Evolutionary conservation across 1,140 invertebrate genomes (phyloP).

Genomic region (Periplaneta americana): DNA sequence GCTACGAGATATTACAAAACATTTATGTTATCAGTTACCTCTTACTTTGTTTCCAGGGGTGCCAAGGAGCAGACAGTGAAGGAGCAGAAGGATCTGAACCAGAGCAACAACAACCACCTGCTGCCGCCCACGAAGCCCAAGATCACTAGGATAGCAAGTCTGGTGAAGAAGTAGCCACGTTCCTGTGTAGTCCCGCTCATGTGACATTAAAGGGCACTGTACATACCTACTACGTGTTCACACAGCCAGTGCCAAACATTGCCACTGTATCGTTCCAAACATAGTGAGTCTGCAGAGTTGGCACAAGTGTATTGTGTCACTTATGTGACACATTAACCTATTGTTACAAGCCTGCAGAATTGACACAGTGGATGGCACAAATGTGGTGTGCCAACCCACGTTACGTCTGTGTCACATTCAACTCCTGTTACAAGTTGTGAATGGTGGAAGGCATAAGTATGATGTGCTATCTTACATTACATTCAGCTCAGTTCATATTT

Average conservation of each 20-base stretch:
- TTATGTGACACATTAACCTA: too few species aligned
- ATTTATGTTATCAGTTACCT: too few species aligned
- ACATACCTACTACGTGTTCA: not conserved
- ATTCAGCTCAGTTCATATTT: too few species aligned
- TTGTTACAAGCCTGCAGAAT: too few species aligned
- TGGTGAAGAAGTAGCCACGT: conserved; percentile 37
- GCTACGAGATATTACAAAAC: too few species aligned
- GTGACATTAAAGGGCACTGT: not conserved
- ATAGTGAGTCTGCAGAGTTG: not conserved
- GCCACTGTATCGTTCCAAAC: not conserved
- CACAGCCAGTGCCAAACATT: not conserved
- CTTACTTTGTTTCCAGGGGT: conserved; percentile 32
- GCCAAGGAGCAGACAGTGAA: conserved; percentile 42
- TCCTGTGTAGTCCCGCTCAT: not conserved
- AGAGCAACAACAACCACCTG: conserved; percentile 33
- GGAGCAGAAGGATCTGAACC: conserved; percentile 31
- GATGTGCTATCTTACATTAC: not conserved
- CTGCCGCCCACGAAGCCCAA: conserved; percentile 32
- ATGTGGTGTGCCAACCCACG: too few species aligned
- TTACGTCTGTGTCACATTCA: too few species aligned
- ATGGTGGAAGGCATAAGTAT: too few species aligned
- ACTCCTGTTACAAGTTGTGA: too few species aligned
- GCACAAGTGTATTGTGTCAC: too few species aligned
- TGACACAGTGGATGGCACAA: too few species aligned
- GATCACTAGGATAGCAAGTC: conserved; percentile 39